Evolutionary conservation across 2,888 invertebrate species (phyloP).

Genomic region (Dromius quadrimaculatus): DNA sequence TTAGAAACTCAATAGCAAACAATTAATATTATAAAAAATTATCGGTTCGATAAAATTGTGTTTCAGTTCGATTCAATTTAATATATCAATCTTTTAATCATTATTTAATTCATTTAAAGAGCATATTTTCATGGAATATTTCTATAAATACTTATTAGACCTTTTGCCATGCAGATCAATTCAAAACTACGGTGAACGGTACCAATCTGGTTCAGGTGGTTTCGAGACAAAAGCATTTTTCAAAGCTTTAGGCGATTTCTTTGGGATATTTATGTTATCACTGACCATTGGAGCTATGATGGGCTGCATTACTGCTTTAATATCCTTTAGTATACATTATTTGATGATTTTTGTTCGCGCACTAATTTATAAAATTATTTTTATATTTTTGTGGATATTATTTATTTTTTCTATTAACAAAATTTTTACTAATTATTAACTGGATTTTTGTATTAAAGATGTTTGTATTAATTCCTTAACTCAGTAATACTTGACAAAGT

Average conservation of each 20-base stretch:
- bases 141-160: constrained; percentile 49
- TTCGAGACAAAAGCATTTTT: constrained; percentile 91
- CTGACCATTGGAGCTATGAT: constrained; percentile 91
- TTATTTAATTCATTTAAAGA: constrained; percentile 6
- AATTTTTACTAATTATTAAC: constrained; percentile 15
- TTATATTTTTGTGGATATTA: not conserved
- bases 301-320: constrained; percentile 94
- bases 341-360: constrained; percentile 60
- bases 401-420: constrained; percentile 32
- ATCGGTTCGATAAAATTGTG: too few relatives aligned
- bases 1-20: not conserved
- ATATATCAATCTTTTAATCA: constrained; percentile 49
- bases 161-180: constrained; percentile 77
- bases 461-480: constrained; percentile 58
- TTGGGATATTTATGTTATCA: constrained; percentile 92
- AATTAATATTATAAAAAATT: constrained; percentile 20
- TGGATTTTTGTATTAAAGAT: constrained; percentile 46
- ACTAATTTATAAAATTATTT: not conserved
- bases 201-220: constrained; percentile 83
- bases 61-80: constrained; percentile 9
- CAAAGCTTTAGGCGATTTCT: constrained; percentile 89
- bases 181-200: constrained; percentile 87
- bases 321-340: constrained; percentile 81
- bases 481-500: constrained; percentile 85
- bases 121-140: not conserved